phyloP scores from a whole-genome alignment of 2,113 vertebrate genomes.

The Felis catus region F.catus_Fca126_mat1.0 CM031424.1:71499001-71499500 shows the following conservation, averaged over 20 bases:
- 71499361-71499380: background rate
- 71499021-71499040: background rate
- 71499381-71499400: background rate
- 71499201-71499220: background rate
- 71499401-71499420: background rate
- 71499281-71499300: background rate
- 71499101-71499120: background rate
- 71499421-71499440: background rate
- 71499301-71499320: background rate
- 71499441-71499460: background rate
- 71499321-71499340: background rate
- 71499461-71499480: background rate
- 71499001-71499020: background rate
- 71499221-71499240: background rate
- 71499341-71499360: background rate
- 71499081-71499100: background rate
- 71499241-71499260: background rate
- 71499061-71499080: background rate
- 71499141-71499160: background rate
- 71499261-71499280: conserved; percentile 16
- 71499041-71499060: background rate
- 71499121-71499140: background rate
- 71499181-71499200: background rate
- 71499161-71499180: background rate
- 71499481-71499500: background rate